Conservation (phyloP, 2,797 vertebrate species). For the Takifugu rubripes region DNA sequence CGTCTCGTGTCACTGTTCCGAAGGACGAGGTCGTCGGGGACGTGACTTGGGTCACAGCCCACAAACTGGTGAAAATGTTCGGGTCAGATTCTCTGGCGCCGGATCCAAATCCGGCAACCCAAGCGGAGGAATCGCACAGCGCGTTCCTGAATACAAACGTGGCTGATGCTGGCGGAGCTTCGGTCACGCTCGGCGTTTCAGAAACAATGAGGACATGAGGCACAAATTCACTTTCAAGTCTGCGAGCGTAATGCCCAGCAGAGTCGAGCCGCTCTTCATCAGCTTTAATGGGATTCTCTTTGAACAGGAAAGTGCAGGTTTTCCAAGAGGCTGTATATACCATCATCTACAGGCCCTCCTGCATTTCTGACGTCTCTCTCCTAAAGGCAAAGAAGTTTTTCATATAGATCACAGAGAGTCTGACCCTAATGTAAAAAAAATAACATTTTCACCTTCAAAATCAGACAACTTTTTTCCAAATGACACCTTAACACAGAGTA, state of each 20-base stretch:
- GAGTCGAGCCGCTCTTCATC: slow-evolving; percentile 43
- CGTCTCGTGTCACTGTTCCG: slow-evolving; percentile 35
- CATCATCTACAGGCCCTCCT: slow-evolving; percentile 47
- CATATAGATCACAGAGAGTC: no score
- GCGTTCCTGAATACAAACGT: neutral
- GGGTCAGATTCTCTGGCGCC: no score
- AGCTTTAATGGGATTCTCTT: slow-evolving; percentile 72
- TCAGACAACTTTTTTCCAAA: no score
- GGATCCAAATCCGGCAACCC: neutral
- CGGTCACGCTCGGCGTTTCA: slow-evolving; percentile 22
- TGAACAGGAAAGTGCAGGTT: slow-evolving; percentile 52
- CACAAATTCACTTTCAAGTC: slow-evolving; percentile 34
- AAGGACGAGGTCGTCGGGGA: slow-evolving; percentile 37
- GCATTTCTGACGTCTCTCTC: neutral
- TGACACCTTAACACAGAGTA: no score
- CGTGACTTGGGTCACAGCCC: slow-evolving; percentile 51
- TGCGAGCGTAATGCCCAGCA: slow-evolving; percentile 37
- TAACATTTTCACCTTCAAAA: no score
- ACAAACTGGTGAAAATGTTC: neutral
- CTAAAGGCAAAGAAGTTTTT: neutral
- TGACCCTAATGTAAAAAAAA: no score
- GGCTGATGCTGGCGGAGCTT: slow-evolving; percentile 5
- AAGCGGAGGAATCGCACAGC: neutral
- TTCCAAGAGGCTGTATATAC: slow-evolving; percentile 48
- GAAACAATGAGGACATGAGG: slow-evolving; percentile 31